These are phyloP conservation scores for Mus caroli DNA, from an alignment of 2,797 vertebrate species.

Conservation along the genomic window DNA sequence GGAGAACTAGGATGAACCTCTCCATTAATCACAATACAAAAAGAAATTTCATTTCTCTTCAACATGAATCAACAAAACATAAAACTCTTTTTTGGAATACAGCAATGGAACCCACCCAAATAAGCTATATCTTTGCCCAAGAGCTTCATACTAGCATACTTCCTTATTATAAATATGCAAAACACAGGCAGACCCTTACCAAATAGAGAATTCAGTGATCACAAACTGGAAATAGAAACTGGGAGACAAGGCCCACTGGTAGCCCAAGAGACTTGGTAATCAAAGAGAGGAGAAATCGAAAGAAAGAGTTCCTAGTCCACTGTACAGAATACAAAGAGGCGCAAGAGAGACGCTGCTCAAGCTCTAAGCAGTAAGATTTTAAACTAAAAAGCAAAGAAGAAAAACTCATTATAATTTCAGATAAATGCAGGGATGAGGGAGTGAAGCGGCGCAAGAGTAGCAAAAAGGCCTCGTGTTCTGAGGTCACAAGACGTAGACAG, in stretches of 20 bases:
- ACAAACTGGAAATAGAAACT: constrained; percentile 87
- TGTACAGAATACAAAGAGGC: constrained; percentile 86
- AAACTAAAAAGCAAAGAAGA: constrained; percentile 88
- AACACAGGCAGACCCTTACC: constrained; percentile 87
- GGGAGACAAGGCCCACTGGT: constrained; percentile 87
- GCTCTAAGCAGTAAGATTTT: constrained; percentile 87
- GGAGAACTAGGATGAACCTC: constrained; percentile 85
- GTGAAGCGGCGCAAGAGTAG: constrained; percentile 72
- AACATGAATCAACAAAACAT: constrained; percentile 79
- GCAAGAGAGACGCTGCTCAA: constrained; percentile 86
- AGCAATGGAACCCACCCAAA: constrained; percentile 79
- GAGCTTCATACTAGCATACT: constrained; percentile 86
- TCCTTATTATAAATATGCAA: constrained; percentile 86
- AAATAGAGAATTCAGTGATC: constrained; percentile 87
- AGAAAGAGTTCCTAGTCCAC: constrained; percentile 86
- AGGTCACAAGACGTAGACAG: constrained; percentile 68
- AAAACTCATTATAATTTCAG: constrained; percentile 87
- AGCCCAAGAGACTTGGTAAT: constrained; percentile 87
- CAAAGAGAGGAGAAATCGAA: constrained; percentile 87
- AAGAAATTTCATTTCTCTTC: constrained; percentile 73
- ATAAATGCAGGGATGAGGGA: constrained; percentile 78
- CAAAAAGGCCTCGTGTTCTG: constrained; percentile 66
- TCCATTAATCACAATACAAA: constrained; percentile 79
- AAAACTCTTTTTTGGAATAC: constrained; percentile 76
- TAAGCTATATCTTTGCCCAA: constrained; percentile 80